These are phyloP conservation scores for Pardosa pseudoannulata DNA, from an alignment of 2,888 invertebrate genomes.

Conservation along the genomic window DNA sequence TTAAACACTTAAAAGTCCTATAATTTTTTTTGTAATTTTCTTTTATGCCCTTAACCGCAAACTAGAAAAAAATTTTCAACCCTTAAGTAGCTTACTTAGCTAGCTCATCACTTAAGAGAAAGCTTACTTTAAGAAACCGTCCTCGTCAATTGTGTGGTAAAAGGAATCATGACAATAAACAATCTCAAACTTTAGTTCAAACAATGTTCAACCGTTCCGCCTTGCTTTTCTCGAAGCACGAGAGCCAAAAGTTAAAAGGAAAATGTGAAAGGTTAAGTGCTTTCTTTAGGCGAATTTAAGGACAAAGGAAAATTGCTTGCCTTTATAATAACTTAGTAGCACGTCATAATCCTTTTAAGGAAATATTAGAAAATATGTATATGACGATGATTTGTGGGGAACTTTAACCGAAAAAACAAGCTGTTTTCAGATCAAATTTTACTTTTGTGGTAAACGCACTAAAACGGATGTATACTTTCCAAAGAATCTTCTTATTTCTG, in stretches of 20 bases:
- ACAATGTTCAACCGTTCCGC: neutral
- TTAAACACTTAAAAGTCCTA: too few species aligned
- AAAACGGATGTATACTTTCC: neutral
- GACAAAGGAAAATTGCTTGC: slow-evolving; percentile 1
- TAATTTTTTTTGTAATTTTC: too few species aligned
- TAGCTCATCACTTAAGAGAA: too few species aligned
- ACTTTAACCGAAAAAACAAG: neutral
- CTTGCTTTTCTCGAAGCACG: neutral
- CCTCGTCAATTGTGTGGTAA: too few species aligned
- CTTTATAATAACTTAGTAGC: slow-evolving; percentile 4
- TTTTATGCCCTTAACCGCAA: too few species aligned
- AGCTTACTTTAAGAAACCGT: too few species aligned
- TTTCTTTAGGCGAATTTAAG: neutral
- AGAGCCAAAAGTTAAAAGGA: slow-evolving; percentile 15
- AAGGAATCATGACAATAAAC: neutral
- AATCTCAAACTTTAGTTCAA: neutral
- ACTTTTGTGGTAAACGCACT: neutral
- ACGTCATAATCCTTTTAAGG: neutral
- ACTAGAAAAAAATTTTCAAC: too few species aligned
- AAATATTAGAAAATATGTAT: neutral
- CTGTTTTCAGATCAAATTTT: neutral
- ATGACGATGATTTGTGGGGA: neutral
- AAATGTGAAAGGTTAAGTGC: slow-evolving; percentile 36
- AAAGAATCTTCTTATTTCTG: too few species aligned
- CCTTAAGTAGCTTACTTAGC: too few species aligned